These are phyloP conservation scores for Trichogramma pretiosum DNA, from an alignment of 1,140 invertebrate genomes.

Conservation along the genomic window DNA sequence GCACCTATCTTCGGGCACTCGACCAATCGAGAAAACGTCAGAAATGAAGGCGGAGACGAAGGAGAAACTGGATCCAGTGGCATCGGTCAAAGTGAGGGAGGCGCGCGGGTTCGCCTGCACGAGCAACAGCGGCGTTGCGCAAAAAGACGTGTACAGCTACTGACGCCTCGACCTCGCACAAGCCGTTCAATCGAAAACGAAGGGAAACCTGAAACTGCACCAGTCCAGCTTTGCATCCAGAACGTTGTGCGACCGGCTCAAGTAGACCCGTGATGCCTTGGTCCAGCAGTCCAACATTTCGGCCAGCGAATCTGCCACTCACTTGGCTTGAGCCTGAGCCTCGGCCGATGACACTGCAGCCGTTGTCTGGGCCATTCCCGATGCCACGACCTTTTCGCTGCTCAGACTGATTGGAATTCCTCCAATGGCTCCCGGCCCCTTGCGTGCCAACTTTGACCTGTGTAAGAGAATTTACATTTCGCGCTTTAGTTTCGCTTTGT, in stretches of 20 bases:
- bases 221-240: slow-evolving; percentile 33
- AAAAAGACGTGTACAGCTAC: no score
- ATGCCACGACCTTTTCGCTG: no score
- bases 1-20: no score
- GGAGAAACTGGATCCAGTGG: background rate
- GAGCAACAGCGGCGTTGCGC: background rate
- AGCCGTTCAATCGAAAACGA: slow-evolving; percentile 36
- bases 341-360: slow-evolving; percentile 15
- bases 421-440: slow-evolving; percentile 27
- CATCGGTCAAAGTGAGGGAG: background rate
- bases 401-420: slow-evolving; percentile 25
- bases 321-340: slow-evolving; percentile 38
- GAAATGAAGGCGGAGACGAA: background rate
- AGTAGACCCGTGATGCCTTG: slow-evolving; percentile 33
- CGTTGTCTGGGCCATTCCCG: background rate
- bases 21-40: no score
- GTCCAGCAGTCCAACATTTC: slow-evolving; percentile 34
- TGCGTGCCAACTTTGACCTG: slow-evolving; percentile 42
- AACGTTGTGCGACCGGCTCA: slow-evolving; percentile 34
- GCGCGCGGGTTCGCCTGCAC: background rate
- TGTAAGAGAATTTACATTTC: background rate
- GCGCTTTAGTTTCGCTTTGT: no score
- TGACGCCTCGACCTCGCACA: background rate
- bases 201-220: slow-evolving; percentile 38
- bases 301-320: slow-evolving; percentile 37